Evolutionary conservation across 2,113 vertebrate genomes (phyloP).

Genomic region (Sebastes schlegelii): DNA sequence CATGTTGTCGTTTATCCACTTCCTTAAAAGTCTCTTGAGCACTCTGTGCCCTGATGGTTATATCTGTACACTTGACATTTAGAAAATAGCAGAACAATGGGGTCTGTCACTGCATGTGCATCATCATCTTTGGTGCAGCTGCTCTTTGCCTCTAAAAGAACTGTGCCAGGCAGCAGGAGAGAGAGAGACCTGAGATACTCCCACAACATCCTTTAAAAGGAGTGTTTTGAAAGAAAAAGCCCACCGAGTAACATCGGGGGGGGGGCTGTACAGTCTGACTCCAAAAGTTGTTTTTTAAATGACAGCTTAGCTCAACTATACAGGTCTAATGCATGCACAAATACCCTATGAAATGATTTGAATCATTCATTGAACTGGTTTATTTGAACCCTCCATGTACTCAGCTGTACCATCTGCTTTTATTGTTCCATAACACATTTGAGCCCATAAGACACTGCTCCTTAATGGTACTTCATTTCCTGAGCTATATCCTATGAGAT

Average conservation of each 20-base stretch:
- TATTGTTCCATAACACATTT: not conserved
- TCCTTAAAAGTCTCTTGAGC: not conserved
- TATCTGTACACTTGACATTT: constrained; percentile 41
- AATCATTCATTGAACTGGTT: not conserved
- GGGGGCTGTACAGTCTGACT: not conserved
- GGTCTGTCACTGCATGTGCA: constrained; percentile 21
- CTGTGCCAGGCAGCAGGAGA: not conserved
- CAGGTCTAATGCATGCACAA: not conserved
- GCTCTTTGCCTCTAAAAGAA: constrained; percentile 37
- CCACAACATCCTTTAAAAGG: not conserved
- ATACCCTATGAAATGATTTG: not conserved
- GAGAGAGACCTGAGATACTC: constrained; percentile 7
- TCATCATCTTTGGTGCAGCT: constrained; percentile 23
- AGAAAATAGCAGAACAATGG: constrained; percentile 26
- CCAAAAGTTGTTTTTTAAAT: not conserved
- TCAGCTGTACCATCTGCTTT: not conserved
- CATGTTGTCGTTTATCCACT: not conserved
- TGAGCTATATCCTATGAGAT: not conserved
- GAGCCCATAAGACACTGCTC: not conserved
- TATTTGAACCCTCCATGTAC: not conserved
- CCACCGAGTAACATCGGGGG: not conserved
- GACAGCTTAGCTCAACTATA: not conserved
- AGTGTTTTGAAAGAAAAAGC: not conserved
- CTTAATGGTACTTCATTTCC: not conserved
- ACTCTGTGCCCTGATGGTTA: not conserved